phyloP scores from a whole-genome alignment of 2,888 invertebrate species.

The Scrobipalpa costella region DNA sequence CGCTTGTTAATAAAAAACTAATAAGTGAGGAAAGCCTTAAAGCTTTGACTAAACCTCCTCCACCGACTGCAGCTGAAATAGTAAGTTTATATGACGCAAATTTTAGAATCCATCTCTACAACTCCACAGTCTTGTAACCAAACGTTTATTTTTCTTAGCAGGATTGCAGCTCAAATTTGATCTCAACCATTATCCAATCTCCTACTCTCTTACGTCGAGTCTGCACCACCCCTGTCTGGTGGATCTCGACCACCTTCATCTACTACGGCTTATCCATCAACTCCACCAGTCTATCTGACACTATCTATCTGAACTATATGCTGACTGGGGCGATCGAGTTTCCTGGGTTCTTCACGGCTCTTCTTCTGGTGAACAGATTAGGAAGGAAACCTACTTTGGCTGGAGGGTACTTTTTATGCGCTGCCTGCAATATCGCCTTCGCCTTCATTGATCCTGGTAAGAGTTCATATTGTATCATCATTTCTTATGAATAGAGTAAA shows the following conservation, averaged over 20 bases:
- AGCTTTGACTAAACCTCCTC: slow-evolving; percentile 64
- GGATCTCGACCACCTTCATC: slow-evolving; percentile 89
- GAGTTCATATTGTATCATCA: slow-evolving; percentile 32
- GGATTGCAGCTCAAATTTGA: slow-evolving; percentile 37
- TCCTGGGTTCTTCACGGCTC: slow-evolving; percentile 84
- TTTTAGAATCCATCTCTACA: no score
- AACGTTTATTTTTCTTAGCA: not conserved
- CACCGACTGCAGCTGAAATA: slow-evolving; percentile 50
- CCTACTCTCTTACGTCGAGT: slow-evolving; percentile 77
- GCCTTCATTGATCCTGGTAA: slow-evolving; percentile 78
- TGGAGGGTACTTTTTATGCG: slow-evolving; percentile 82
- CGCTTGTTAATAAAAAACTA: slow-evolving; percentile 80
- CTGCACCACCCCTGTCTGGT: slow-evolving; percentile 86
- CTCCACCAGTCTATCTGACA: slow-evolving; percentile 86
- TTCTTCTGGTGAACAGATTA: slow-evolving; percentile 81
- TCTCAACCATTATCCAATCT: slow-evolving; percentile 71
- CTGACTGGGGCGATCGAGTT: slow-evolving; percentile 84
- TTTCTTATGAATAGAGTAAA: no score
- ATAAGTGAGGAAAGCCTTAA: slow-evolving; percentile 77
- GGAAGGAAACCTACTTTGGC: slow-evolving; percentile 83
- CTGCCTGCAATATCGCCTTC: slow-evolving; percentile 64
- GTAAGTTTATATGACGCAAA: not conserved
- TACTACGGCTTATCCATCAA: slow-evolving; percentile 90
- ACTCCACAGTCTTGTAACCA: not conserved
- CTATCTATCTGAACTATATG: slow-evolving; percentile 87